A percentile compares a stretch with the other conserved stretches of the same genome.
phyloP scores from a whole-genome alignment of 2,797 vertebrate genomes.

The Rhabdophis nuchalis region DNA sequence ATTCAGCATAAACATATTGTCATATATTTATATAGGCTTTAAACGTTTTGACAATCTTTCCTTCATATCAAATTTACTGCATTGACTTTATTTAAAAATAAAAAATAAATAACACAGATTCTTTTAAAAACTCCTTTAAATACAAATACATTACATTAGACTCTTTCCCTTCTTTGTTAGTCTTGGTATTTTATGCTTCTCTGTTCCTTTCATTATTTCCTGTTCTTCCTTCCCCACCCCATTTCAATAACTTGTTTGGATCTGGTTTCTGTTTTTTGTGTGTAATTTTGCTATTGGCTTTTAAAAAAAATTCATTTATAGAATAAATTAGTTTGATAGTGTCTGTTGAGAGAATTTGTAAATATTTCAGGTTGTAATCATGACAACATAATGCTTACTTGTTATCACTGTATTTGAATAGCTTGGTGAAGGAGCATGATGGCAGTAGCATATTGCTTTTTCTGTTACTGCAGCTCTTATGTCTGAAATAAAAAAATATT shows the following conservation, averaged over 20 bases:
- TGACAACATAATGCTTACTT: slow-evolving; percentile 15
- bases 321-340: background rate
- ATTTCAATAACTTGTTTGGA: background rate
- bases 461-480: background rate
- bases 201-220: slow-evolving; percentile 8
- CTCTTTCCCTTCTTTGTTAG: slow-evolving; percentile 4
- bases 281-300: background rate
- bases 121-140: background rate
- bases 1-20: slow-evolving; percentile 9
- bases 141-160: background rate
- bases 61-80: background rate
- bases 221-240: slow-evolving; percentile 7
- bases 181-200: background rate
- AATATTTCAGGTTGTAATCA: background rate
- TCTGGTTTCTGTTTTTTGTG: background rate
- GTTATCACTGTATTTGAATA: slow-evolving; percentile 36
- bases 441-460: background rate
- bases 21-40: slow-evolving; percentile 19
- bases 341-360: background rate
- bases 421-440: slow-evolving; percentile 28
- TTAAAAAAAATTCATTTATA: slow-evolving; percentile 28
- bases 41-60: background rate
- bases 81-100: background rate
- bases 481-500: background rate
- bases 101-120: background rate